A percentile compares a stretch with the other conserved stretches of the same genome.
phyloP scores from a whole-genome alignment of 2,888 invertebrate genomes.

The Pterobdella sp. region DNA sequence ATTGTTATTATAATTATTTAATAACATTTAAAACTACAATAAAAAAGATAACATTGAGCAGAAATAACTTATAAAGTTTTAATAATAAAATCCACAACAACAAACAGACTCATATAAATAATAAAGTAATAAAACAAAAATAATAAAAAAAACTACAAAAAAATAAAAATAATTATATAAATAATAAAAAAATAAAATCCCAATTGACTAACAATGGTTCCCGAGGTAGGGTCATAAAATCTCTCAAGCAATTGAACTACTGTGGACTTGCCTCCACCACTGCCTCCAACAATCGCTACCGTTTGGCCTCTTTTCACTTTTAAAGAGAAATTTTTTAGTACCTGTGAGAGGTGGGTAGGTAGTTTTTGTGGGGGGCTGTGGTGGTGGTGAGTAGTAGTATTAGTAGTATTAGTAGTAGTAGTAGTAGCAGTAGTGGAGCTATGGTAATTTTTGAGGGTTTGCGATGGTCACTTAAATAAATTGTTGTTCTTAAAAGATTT shows the following conservation, averaged over 20 bases:
- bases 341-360: no score
- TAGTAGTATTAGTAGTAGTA: no score
- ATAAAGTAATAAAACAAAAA: constrained; percentile 50
- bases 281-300: constrained; percentile 38
- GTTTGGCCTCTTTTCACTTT: constrained; percentile 34
- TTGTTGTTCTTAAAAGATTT: no score
- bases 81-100: background rate
- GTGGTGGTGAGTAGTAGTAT: background rate
- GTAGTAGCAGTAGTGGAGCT: no score
- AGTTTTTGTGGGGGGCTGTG: background rate
- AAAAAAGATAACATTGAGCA: background rate
- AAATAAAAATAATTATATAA: constrained; percentile 4
- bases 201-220: constrained; percentile 35
- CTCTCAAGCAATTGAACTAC: constrained; percentile 37
- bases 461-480: no score
- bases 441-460: no score
- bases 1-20: background rate
- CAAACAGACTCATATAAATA: background rate
- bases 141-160: background rate
- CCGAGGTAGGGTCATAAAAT: constrained; percentile 37
- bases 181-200: background rate
- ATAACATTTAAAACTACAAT: background rate
- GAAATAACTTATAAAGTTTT: background rate
- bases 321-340: constrained; percentile 10
- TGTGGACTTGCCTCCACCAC: constrained; percentile 39